Base-by-base conservation (phyloP, 2,888 invertebrate species). In the Phalera bucephala region DNA sequence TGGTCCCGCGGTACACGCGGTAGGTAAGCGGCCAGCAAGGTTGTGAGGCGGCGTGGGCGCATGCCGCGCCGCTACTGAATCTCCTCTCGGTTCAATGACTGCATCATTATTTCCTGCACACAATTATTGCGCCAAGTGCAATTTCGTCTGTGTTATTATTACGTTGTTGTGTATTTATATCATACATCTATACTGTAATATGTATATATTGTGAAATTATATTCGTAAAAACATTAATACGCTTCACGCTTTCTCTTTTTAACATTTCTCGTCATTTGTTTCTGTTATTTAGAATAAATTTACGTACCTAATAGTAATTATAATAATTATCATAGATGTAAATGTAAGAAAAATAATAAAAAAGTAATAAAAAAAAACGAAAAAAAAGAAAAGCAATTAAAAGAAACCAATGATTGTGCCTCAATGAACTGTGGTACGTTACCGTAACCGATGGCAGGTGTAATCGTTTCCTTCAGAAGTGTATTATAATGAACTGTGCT, bases 341-440 rank as follows among this genome's bases (percentile, higher is more conserved):
- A 76, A 64, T 68, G 64, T 67, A 71, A 72, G 66, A 64, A 72
- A 58, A 72, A 75, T 55, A 52, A 59, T 62, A 66, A 60, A 51
- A 62, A 65, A 53, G 52, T 66, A 67, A 69, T 58, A 64, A 65
- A 64, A 69, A 55, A 58, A 65, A 60, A 61, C 53, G 65, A 61
- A 69, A 71, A 76, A 75, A 73, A 69, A 60, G 67, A 77, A 84
- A 85, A 88, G 83, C 81, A 87, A 86, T 82, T 76, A 81, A 83
- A 87, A 86, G 76, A 85, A 88, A 89, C 89, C 89, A 89, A 89
- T 89, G 87, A 88, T 89, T 88, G 89, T 89, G 89, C 89, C 89
- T 89, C 88, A 87, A 87, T 87, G 80, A 87, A 84, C 86, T 87
- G 89, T 89, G 88, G 88, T 89, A 88, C 89, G 89, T 87, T 88